Evolutionary conservation across 2,888 invertebrate species (phyloP).

Genomic region (Drosophila sordidula): DNA sequence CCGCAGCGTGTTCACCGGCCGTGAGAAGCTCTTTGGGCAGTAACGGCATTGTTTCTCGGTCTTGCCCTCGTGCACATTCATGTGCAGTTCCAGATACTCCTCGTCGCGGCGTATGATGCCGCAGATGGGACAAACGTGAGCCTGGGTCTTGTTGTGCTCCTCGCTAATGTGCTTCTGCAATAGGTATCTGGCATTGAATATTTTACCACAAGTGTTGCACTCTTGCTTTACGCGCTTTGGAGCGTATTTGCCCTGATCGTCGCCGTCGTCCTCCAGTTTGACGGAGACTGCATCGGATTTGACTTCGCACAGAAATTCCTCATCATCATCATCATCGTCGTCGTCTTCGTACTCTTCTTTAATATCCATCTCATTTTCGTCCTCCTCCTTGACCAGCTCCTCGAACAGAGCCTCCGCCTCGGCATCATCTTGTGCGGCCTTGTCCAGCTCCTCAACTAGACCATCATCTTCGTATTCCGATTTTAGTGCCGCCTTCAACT

Average conservation of each 20-base stretch:
- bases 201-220: constrained; percentile 61
- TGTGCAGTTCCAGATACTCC: constrained; percentile 83
- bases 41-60: constrained; percentile 84
- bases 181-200: constrained; percentile 72
- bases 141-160: constrained; percentile 64
- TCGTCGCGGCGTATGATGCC: constrained; percentile 80
- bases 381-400: constrained; percentile 67
- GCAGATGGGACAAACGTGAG: constrained; percentile 76
- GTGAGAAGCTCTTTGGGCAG: constrained; percentile 81
- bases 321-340: constrained; percentile 30
- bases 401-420: constrained; percentile 69
- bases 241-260: constrained; percentile 35
- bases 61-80: constrained; percentile 83
- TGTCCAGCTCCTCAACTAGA: constrained; percentile 38
- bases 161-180: constrained; percentile 77
- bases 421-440: constrained; percentile 51
- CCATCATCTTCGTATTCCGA: constrained; percentile 58
- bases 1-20: constrained; percentile 82
- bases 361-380: constrained; percentile 49
- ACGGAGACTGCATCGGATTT: constrained; percentile 2
- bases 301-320: constrained; percentile 52
- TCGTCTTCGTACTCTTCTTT: constrained; percentile 54
- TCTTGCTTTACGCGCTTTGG: constrained; percentile 64
- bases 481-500: constrained; percentile 71
- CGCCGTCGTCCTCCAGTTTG: constrained; percentile 34